Percentiles rank a stretch among this genome's conserved stretches.
Conservation (phyloP, 2,888 invertebrate species). For the Abrostola triplasia region DNA sequence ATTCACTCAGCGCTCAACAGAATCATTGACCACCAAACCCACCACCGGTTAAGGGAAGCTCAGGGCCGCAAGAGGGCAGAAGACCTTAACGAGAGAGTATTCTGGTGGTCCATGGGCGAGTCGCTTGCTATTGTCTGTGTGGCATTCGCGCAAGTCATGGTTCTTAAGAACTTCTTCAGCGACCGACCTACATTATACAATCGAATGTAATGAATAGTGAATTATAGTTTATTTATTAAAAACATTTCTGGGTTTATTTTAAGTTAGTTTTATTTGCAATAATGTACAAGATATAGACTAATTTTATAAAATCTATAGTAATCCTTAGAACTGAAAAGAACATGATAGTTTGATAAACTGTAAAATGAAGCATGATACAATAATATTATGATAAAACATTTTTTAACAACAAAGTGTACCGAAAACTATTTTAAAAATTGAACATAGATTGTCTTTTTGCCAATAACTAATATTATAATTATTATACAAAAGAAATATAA, state of each 20-base stretch:
- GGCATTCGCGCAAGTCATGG: conserved; percentile 96
- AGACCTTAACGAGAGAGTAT: conserved; percentile 97
- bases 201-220: conserved; percentile 77
- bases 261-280: conserved; percentile 54
- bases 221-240: conserved; percentile 80
- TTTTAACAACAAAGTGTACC: background rate
- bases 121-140: conserved; percentile 95
- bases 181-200: conserved; percentile 84
- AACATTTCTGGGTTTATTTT: conserved; percentile 66
- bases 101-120: conserved; percentile 97
- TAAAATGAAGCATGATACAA: background rate
- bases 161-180: conserved; percentile 96
- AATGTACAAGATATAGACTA: conserved; percentile 23
- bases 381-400: background rate
- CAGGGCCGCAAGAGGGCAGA: conserved; percentile 98
- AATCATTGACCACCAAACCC: conserved; percentile 98
- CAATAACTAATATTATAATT: background rate
- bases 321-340: background rate
- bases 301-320: conserved; percentile 1
- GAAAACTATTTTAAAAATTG: background rate
- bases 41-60: conserved; percentile 97
- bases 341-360: background rate
- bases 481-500: background rate
- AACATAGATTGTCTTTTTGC: background rate
- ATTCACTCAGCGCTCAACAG: conserved; percentile 96